Evolutionary conservation across 1,140 invertebrate genomes (phyloP), one percentile per base, ranked within the genome.

Genomic region (Lepidurus packardi): DNA sequence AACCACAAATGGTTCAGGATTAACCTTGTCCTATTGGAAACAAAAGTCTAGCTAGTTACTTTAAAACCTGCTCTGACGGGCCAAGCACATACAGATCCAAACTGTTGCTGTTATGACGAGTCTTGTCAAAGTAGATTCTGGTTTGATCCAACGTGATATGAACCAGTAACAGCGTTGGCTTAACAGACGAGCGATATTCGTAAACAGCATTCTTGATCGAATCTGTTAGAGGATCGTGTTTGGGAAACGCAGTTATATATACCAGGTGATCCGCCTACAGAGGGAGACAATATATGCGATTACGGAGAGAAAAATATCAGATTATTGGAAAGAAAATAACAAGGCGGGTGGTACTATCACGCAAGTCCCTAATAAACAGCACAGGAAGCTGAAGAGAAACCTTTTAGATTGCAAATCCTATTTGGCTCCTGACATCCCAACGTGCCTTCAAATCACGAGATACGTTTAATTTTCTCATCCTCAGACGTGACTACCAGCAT

Each of bases 1-100:
- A 78, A 77, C 74, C 25, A 53, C 44, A 80, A 16, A 80, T 25
- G 43, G 16, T 11, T n/a, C 53, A 21, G 9, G 13, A 16, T 16
- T 11, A 47, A 47, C 45, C 53, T 9, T 34, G 34, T 65, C 53
- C 16, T n/a, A 21, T 65, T 16, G 53, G 16, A 65, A 65, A 13
- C 53, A 13, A 65, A 7, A 13, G 53, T 16, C 7, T 65, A 7
- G 6, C 6, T 13, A 1, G 3, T 65, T 65, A 65, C 53, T 16
- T 65, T 5, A 65, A 65, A 65, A 65, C 53, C 53, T 65, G 53
- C 13, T 65, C 53, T 16, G 53, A 65, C 3, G 16, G 53, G 8
- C 53, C 53, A 13, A 21, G 53, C 6, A 65, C 53, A 16, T 65
- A 65, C 9, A 65, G 13, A 65, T 65, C 21, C 53, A 65, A 65